Base-by-base conservation (phyloP, 2,888 invertebrate species). In the Drosophila subquinaria region DNA sequence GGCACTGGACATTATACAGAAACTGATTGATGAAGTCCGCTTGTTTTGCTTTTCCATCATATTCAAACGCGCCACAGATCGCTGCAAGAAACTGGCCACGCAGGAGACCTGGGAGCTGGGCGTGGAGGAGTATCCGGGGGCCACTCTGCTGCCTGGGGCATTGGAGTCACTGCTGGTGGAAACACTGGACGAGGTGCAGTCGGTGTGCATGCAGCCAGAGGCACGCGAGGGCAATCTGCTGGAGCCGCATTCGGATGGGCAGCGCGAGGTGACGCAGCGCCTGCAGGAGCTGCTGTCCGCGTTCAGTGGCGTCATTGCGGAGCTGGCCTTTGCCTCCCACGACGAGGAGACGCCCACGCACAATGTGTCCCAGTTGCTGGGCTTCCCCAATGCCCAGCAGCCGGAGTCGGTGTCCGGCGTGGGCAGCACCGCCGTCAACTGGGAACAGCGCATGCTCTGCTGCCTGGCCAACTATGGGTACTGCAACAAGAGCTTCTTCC, bases 391-490 rank as follows among this genome's bases (percentile, higher is more conserved):
- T 68, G 74, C 90, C 11, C 92, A 92, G 62, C 88, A 90, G 52
- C 84, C 82, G 2, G 81, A 90, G 8, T 80, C 90, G 10, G 90
- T 90, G 10, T 79, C 90, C 0, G 76, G 86, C n/a, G 83, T 84
- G 2, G 90, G 88, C 0, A 79, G 81, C 2, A 55, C 73, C 0
- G 89, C 93, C 40, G 93, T 94, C 56, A 94, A 95, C 55, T 96
- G 96, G 96, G 97, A 97, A 91, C 96, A 96, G 85, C 94, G 96
- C 64, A 94, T 98, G 78, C 94, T 98, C 47, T 96, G 98, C 69
- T 96, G 97, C 57, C 94, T 97, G 70, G 97, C 98, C 81, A 98
- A 98, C 93, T 97, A 97, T 91, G 95, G 96, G 71, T 97, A 97
- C 92, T 97, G 97, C 6, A 94, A 96, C 63, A 95, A 95, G 70